Conservation (phyloP, 2,888 invertebrate genomes). For the Acanthosepion esculentum region DNA sequence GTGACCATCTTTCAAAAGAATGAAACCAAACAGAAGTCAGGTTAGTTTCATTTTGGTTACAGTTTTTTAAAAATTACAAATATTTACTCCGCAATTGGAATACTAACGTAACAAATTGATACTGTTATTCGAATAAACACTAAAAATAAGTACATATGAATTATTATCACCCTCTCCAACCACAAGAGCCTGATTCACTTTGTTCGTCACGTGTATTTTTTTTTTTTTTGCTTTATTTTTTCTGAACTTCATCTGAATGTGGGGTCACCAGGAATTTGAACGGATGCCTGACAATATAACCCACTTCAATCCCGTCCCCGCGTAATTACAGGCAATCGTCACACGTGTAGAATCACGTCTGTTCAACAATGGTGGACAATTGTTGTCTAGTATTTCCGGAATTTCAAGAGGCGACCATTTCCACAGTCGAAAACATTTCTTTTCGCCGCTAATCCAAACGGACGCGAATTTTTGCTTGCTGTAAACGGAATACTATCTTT, state of each 20-base stretch:
- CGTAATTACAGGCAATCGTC: background rate
- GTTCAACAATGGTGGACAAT: background rate
- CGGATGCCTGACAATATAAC: conserved; percentile 33
- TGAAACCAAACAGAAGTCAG: too few species aligned
- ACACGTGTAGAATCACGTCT: background rate
- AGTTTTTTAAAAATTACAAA: background rate
- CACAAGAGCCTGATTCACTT: background rate
- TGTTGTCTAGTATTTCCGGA: background rate
- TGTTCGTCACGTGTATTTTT: background rate
- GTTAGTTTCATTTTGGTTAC: too few species aligned
- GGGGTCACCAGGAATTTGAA: background rate
- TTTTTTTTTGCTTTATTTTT: background rate
- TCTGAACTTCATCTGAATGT: background rate
- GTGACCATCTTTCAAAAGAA: too few species aligned
- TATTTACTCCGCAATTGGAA: background rate
- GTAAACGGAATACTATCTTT: background rate
- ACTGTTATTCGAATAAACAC: too few species aligned
- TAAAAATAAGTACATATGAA: too few species aligned
- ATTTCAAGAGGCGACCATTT: background rate
- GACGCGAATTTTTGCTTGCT: background rate
- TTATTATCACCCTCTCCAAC: background rate
- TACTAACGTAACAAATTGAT: background rate
- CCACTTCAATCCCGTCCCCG: background rate
- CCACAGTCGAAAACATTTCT: background rate
- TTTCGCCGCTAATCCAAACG: background rate